Percentiles rank a stretch among this genome's conserved stretches.
These are phyloP conservation scores for Agrochola macilenta DNA, from an alignment of 2,888 invertebrate genomes.

Conservation along the genomic window DNA sequence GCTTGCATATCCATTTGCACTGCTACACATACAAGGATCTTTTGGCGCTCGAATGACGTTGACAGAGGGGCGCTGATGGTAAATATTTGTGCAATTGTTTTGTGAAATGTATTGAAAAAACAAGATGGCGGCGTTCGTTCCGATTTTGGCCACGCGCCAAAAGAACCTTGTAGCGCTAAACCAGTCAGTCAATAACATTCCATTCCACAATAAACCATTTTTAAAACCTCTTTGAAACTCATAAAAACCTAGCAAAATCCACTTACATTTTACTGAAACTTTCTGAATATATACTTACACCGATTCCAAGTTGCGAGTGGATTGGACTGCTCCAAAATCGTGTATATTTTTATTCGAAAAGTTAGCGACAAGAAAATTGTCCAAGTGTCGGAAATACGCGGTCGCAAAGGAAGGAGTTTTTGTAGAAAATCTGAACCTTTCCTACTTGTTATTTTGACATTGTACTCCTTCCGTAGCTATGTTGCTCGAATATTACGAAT, in stretches of 20 bases:
- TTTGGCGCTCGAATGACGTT: background rate
- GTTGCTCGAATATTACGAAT: background rate
- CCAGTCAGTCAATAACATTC: constrained; percentile 21
- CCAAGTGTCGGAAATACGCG: constrained; percentile 49
- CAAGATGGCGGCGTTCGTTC: background rate
- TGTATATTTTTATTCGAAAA: constrained; percentile 68
- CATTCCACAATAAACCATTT: constrained; percentile 42
- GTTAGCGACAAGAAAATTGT: constrained; percentile 63
- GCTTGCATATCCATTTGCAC: background rate
- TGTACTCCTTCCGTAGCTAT: background rate
- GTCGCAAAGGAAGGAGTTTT: constrained; percentile 23
- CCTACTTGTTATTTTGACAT: constrained; percentile 26
- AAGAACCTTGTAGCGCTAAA: background rate
- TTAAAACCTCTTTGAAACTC: constrained; percentile 48
- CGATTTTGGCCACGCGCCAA: too few relatives aligned
- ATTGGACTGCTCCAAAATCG: constrained; percentile 62
- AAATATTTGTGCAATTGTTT: background rate
- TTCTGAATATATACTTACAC: constrained; percentile 59
- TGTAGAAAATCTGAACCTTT: constrained; percentile 31
- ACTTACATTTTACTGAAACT: constrained; percentile 60
- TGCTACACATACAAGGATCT: too few relatives aligned
- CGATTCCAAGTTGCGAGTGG: constrained; percentile 60
- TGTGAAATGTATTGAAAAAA: background rate
- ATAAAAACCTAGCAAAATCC: constrained; percentile 52
- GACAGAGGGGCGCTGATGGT: background rate